phyloP scores from a whole-genome alignment of 1,140 invertebrate species.

The Drosophila quadrilineata region DNA sequence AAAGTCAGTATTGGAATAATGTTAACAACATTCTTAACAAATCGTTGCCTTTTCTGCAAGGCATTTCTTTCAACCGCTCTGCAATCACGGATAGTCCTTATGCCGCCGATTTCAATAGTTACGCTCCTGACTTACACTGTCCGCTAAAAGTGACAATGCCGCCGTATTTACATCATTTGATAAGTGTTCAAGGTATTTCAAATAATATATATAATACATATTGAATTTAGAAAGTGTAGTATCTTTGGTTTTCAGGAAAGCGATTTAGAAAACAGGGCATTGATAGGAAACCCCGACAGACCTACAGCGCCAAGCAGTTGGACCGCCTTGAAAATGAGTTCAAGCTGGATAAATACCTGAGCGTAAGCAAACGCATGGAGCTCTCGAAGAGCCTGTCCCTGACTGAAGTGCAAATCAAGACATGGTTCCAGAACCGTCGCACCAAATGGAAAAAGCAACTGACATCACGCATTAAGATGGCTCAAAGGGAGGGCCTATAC shows the following conservation, averaged over 20 bases:
- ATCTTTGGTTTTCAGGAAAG: conserved; percentile 82
- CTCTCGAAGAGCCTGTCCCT: conserved; percentile 92
- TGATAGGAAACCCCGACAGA: conserved; percentile 96
- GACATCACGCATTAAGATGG: conserved; percentile 92
- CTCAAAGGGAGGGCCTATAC: conserved; percentile 91
- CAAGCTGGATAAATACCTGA: conserved; percentile 96
- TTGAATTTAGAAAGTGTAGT: background rate
- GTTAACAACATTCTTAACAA: background rate
- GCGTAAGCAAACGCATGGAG: conserved; percentile 96
- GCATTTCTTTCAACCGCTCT: background rate
- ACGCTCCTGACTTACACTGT: conserved; percentile 1
- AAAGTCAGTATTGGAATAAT: conserved; percentile 3
- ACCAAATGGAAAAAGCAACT: conserved; percentile 99
- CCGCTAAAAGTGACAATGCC: conserved; percentile 15
- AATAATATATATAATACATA: background rate
- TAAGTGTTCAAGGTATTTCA: conserved; percentile 37
- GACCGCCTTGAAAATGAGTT: conserved; percentile 95
- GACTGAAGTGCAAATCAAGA: conserved; percentile 98
- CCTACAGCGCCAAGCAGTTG: conserved; percentile 96
- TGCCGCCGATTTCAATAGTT: background rate
- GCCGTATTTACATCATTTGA: conserved; percentile 34
- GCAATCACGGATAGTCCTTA: conserved; percentile 1
- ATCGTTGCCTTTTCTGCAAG: conserved; percentile 15
- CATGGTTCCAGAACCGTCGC: conserved; percentile 97
- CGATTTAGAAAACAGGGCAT: conserved; percentile 91